These are phyloP conservation scores for Tipula helvola DNA, from an alignment of 2,888 invertebrate species.

Conservation along the genomic window DNA sequence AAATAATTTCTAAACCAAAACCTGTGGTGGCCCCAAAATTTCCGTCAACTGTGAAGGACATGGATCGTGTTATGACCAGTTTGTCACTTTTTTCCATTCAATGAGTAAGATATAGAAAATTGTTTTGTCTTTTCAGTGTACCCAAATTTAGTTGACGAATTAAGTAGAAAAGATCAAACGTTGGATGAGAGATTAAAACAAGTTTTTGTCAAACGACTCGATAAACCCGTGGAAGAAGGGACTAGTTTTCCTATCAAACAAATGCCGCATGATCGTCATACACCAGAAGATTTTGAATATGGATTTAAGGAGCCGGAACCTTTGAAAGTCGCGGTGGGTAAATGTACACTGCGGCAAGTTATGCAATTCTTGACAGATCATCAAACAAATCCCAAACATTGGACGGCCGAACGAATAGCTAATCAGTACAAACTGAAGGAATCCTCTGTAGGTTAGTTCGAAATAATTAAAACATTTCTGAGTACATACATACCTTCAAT, in stretches of 20 bases:
- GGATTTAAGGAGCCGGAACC: conserved; percentile 65
- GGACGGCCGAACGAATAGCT: conserved; percentile 48
- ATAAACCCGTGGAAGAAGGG: conserved; percentile 29
- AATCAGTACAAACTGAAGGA: conserved; percentile 53
- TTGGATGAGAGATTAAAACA: conserved; percentile 52
- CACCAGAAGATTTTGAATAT: conserved; percentile 44
- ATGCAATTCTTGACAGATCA: conserved; percentile 54
- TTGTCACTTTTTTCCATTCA: background rate
- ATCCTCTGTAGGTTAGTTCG: conserved; percentile 42
- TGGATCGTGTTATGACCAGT: conserved; percentile 47
- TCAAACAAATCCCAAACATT: conserved; percentile 44
- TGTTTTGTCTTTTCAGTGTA: conserved; percentile 30
- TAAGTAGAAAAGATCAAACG: conserved; percentile 47
- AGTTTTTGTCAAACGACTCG: conserved; percentile 59
- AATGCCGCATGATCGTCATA: conserved; percentile 44
- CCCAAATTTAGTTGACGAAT: conserved; percentile 47
- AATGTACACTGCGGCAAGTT: conserved; percentile 48
- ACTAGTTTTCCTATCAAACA: conserved; percentile 32
- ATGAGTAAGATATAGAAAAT: no score
- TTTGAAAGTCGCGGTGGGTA: conserved; percentile 44
- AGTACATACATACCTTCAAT: background rate
- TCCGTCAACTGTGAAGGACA: conserved; percentile 45
- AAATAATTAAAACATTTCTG: background rate
- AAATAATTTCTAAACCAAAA: conserved; percentile 50
- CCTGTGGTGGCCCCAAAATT: conserved; percentile 56